Base-by-base conservation (phyloP, 1,140 invertebrate species). In the Acromyrmex echinatior region DNA sequence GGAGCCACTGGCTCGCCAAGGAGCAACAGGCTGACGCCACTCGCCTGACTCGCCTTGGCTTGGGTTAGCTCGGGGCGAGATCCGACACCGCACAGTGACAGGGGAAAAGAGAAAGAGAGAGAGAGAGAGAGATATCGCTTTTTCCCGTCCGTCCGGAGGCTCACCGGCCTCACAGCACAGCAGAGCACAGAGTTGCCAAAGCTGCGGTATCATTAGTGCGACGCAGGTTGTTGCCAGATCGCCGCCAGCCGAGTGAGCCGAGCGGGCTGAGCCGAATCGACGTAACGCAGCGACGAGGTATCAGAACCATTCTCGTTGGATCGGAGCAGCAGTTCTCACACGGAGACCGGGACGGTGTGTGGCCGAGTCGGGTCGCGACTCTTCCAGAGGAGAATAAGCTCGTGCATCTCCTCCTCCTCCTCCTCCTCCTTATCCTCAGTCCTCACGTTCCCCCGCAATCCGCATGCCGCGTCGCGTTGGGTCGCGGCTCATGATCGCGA, bases 21-120 rank as follows among this genome's bases (percentile, higher is more conserved):
- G 90, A 92, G 93, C 93, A 93, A 93, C 93, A 93, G 92, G 91
- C 92, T 86, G 91, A 92, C 87, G 92, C 39, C 39, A 86, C 89
- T 90, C 90, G 89, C 88, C 90, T 90, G 21, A 86, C 89, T 90
- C 90, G 89, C 88, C 90, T 90, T 77, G 88, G 80, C 68, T 91
- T 80, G 88, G 87, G 70, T 89, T 86, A 88, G 88, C 87, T 88
- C 71, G 87, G n/a, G n/a, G 86, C 87, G 89, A 86, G 87, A 88
- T 91, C 62, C 53, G 56, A 77, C 66, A 74, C 18, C 31, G n/a
- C 31, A 65, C 49, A 14, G 65, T 10, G 21, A 16, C 35, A 7
- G 28, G 18, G 45, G 2, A 25, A 45, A 7, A 35, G 31, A n/a
- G 51, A 31, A 0, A 31, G 28, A 31, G 28, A 31, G 16, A 53